Conservation (phyloP, 2,888 invertebrate genomes). For the Sphecodes monilicornis region DNA sequence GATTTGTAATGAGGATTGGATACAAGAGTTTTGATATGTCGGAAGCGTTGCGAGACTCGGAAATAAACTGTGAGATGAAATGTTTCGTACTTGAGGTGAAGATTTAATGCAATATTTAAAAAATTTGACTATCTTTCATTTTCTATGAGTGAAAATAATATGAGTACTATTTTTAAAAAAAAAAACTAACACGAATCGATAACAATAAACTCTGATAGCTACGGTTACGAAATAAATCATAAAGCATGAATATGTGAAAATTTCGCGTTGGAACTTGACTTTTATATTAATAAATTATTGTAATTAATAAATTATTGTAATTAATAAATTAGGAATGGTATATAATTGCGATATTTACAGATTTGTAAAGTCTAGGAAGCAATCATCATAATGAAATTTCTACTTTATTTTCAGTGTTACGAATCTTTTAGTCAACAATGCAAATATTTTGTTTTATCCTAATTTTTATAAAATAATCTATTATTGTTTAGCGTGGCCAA, state of each 20-base stretch:
- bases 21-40: constrained; percentile 31
- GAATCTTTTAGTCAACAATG: no score
- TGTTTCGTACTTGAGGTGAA: not conserved
- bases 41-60: not conserved
- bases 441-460: not conserved
- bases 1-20: constrained; percentile 32
- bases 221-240: not conserved
- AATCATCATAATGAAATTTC: no score
- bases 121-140: not conserved
- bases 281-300: not conserved
- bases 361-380: no score
- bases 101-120: not conserved
- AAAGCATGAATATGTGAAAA: no score
- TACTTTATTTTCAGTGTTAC: no score
- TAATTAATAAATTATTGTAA: not conserved
- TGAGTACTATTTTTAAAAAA: no score
- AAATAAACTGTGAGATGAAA: not conserved
- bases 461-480: not conserved
- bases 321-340: not conserved
- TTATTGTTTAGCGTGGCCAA: not conserved
- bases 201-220: not conserved
- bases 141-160: not conserved
- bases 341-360: no score
- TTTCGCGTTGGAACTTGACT: not conserved
- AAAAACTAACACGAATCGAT: no score